Conservation (phyloP, 2,797 vertebrate genomes). For the Pempheris klunzingeri region DNA sequence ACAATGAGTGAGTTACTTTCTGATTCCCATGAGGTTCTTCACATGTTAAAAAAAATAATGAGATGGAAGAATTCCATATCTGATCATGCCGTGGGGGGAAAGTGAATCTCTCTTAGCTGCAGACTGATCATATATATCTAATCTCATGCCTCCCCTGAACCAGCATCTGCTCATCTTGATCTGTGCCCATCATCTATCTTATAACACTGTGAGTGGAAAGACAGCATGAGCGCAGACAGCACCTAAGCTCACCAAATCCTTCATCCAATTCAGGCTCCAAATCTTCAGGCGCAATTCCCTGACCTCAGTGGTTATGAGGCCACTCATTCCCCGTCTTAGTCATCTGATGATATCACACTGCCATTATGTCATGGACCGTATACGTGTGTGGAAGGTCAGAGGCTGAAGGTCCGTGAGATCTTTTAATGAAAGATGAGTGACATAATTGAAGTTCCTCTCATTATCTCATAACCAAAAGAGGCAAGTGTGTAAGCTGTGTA, state of each 20-base stretch:
- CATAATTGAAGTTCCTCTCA: constrained; percentile 56
- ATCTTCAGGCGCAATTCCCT: constrained; percentile 44
- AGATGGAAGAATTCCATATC: constrained; percentile 18
- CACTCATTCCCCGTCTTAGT: constrained; percentile 67
- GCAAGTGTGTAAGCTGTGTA: constrained; percentile 58
- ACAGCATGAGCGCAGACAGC: constrained; percentile 14
- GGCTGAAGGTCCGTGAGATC: constrained; percentile 53
- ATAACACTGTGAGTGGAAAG: constrained; percentile 4
- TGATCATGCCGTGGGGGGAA: background rate
- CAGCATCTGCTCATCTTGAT: constrained; percentile 41
- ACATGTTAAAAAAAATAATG: background rate
- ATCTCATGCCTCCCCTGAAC: constrained; percentile 33
- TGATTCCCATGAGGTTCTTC: background rate
- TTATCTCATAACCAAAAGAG: constrained; percentile 71
- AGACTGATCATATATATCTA: constrained; percentile 44
- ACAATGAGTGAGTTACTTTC: background rate
- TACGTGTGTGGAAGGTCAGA: constrained; percentile 26
- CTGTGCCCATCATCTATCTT: constrained; percentile 18
- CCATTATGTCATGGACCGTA: constrained; percentile 49
- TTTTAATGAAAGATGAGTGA: constrained; percentile 76
- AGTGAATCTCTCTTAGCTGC: constrained; percentile 34
- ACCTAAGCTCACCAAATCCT: constrained; percentile 53
- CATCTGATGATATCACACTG: constrained; percentile 70
- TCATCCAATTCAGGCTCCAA: constrained; percentile 40
- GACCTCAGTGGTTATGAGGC: constrained; percentile 66